Evolutionary conservation across 2,113 vertebrate species (phyloP), one percentile per base, ranked within the genome.

Genomic region (Anguilla japonica): DNA sequence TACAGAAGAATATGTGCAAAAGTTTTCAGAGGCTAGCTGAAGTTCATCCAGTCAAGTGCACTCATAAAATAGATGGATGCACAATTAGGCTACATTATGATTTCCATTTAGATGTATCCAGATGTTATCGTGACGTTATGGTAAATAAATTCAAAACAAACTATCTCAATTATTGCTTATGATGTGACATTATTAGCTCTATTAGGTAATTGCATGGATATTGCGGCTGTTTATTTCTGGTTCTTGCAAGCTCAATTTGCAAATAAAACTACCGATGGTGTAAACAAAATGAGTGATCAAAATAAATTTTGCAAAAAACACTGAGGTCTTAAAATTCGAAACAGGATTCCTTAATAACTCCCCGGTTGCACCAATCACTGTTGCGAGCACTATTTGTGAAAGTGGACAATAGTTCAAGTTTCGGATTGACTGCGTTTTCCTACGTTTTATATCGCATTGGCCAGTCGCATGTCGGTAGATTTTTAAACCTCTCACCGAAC

Each of bases 401-500:
- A 84, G 41, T 26, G 43, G 40, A 43, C 26, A n/a, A 41, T 41
- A 63, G 39, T 22, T 34, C 41, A 13, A 29, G 22, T 41, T 43
- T 13, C 40, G 13, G 13, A 9, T 43, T 14, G n/a, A 75, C 40
- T 80, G 29, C 39, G 75, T 79, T 13, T 80, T 80, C 79, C 79
- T 7, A 39, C 34, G 41, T 80, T 18, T 40, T 29, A 41, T 40
- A 80, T 80, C 39, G 41, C 79, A 80, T 40, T 40, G 79, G 79
- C 79, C 79, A 39, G 18, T 41, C 79, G 39, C 40, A 80, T 3
- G 39, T 80, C 79, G 39, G 39, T 5, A 16, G 40, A 80, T 80
- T 80, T 78, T 80, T 41, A 80, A 80, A 80, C 79, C 79, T 39
- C 15, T 41, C 39, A 80, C 79, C 16, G 41, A 80, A 80, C 34